A percentile compares a stretch with the other conserved stretches of the same genome.
These are phyloP conservation scores for Phacellophora camtschatica DNA, from an alignment of 30 jellyfish, hydroid and myxozoan species.

Conservation along the genomic window DNA sequence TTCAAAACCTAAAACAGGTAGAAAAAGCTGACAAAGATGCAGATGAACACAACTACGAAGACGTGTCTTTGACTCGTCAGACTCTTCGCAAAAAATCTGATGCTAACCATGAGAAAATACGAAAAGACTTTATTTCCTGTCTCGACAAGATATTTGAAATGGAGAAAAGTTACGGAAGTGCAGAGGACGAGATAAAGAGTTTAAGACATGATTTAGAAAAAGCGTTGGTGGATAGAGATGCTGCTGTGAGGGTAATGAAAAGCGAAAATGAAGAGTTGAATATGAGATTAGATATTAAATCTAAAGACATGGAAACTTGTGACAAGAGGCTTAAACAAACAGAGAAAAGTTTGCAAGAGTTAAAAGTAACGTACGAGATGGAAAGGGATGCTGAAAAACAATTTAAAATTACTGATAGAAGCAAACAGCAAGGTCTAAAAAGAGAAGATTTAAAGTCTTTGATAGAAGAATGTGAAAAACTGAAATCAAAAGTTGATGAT, in stretches of 20 bases:
- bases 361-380: neutral
- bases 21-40: slow-evolving; percentile 19
- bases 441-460: slow-evolving; percentile 2
- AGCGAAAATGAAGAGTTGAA: slow-evolving; percentile 53
- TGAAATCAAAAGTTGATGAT: slow-evolving; percentile 20
- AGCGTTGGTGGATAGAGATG: slow-evolving; percentile 51
- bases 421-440: neutral
- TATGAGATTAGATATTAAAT: slow-evolving; percentile 26
- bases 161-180: slow-evolving; percentile 79
- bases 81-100: neutral
- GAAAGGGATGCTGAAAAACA: too few relatives aligned
- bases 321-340: neutral
- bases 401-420: neutral
- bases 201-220: slow-evolving; percentile 46
- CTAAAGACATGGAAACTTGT: slow-evolving; percentile 54
- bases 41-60: neutral
- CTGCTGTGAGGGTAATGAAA: slow-evolving; percentile 19
- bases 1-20: slow-evolving; percentile 17
- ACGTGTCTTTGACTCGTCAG: neutral
- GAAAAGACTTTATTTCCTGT: slow-evolving; percentile 78
- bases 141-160: slow-evolving; percentile 74
- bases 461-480: slow-evolving; percentile 22
- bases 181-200: slow-evolving; percentile 75
- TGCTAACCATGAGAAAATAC: slow-evolving; percentile 46
- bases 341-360: slow-evolving; percentile 14